A percentile compares a stretch with the other conserved stretches of the same genome.
These are phyloP conservation scores for Mastomys natalensis DNA, from an alignment of 2,113 vertebrate genomes.

Conservation along the genomic window DNA sequence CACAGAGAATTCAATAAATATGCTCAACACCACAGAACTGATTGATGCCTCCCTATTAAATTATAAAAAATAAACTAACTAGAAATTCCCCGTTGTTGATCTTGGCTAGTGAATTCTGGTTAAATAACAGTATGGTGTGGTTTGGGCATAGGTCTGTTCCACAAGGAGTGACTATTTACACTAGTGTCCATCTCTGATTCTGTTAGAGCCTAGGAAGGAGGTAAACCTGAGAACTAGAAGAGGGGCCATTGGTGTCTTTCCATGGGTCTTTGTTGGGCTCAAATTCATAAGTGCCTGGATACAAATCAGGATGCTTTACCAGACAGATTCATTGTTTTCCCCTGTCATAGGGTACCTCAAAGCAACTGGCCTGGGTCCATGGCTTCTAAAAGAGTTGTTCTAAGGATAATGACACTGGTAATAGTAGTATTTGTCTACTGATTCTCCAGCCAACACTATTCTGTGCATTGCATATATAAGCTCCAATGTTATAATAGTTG, in stretches of 20 bases:
- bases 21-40: neutral
- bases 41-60: neutral
- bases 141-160: neutral
- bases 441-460: neutral
- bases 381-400: neutral
- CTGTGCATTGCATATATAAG: neutral
- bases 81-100: neutral
- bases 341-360: neutral
- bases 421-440: neutral
- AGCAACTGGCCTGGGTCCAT: neutral
- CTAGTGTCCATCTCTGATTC: neutral
- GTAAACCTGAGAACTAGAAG: neutral
- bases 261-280: neutral
- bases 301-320: neutral
- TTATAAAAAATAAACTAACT: neutral
- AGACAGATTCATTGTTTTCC: neutral
- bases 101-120: neutral
- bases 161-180: neutral
- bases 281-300: neutral
- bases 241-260: neutral
- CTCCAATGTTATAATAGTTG: neutral
- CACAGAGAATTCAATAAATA: neutral
- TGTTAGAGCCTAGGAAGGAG: neutral
- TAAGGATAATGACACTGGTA: neutral
- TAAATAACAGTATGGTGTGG: neutral